A percentile compares a stretch with the other conserved stretches of the same genome.
These are phyloP conservation scores for Lapara coniferarum DNA, from an alignment of 2,888 invertebrate species.

Conservation along the genomic window DNA sequence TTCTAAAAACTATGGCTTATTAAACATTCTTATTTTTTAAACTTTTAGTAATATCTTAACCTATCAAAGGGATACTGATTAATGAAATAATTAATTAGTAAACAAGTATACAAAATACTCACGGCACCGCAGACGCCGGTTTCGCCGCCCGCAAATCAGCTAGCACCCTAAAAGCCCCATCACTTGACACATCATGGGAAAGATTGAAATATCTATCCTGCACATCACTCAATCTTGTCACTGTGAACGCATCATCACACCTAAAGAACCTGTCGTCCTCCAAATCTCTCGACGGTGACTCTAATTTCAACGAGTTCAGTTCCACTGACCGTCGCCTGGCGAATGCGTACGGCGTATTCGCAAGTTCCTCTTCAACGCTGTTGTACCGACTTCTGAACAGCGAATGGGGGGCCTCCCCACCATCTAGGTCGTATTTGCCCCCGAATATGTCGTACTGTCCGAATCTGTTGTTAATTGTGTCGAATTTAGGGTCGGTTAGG, in stretches of 20 bases:
- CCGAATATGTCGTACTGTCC: constrained; percentile 76
- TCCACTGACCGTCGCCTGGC: constrained; percentile 63
- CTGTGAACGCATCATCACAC: constrained; percentile 67
- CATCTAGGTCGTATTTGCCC: constrained; percentile 61
- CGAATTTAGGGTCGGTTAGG: constrained; percentile 67
- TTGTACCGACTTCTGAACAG: constrained; percentile 79
- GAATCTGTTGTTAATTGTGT: constrained; percentile 75
- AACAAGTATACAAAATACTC: constrained; percentile 22
- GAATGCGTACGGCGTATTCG: constrained; percentile 81
- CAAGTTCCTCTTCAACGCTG: constrained; percentile 77
- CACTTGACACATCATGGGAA: constrained; percentile 50
- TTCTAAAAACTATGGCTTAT: too few relatives aligned
- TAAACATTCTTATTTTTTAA: too few relatives aligned
- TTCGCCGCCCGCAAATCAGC: constrained; percentile 39
- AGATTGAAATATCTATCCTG: constrained; percentile 77
- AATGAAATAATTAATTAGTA: background rate
- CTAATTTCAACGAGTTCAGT: constrained; percentile 61
- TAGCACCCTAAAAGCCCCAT: constrained; percentile 64
- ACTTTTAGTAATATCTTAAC: too few relatives aligned
- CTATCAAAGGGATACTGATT: background rate
- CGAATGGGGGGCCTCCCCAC: constrained; percentile 61
- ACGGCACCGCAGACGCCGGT: constrained; percentile 23
- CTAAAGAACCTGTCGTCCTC: constrained; percentile 72
- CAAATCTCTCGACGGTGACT: constrained; percentile 67
- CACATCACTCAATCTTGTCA: constrained; percentile 75